Evolutionary conservation across 1,140 invertebrate species (phyloP).

Genomic region (Spodoptera litura): DNA sequence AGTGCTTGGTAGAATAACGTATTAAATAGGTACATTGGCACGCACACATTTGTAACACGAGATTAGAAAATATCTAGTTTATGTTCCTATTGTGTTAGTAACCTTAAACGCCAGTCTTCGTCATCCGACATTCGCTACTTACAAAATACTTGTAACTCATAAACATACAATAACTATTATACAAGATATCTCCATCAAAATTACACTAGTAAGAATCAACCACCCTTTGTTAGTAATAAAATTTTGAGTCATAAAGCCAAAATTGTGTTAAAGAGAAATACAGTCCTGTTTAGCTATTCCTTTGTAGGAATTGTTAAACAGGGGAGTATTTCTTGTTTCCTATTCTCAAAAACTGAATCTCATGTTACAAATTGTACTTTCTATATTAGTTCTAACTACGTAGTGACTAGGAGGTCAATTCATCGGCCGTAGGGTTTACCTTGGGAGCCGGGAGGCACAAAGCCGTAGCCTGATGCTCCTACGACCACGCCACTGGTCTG

Average conservation of each 20-base stretch:
- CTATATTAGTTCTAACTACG: constrained; percentile 72
- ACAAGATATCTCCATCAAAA: neutral
- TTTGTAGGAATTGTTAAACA: constrained; percentile 8
- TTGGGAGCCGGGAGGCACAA: constrained; percentile 89
- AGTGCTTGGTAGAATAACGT: constrained; percentile 48
- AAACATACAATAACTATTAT: constrained; percentile 10
- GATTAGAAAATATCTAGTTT: constrained; percentile 20
- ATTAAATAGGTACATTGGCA: constrained; percentile 42
- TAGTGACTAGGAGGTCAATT: constrained; percentile 59
- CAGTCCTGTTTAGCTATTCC: constrained; percentile 20
- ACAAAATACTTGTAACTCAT: neutral
- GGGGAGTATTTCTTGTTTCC: constrained; percentile 9
- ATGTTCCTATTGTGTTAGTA: constrained; percentile 2
- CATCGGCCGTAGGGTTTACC: constrained; percentile 83
- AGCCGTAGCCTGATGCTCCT: constrained; percentile 91
- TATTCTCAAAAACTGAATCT: neutral
- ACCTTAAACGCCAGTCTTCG: constrained; percentile 5
- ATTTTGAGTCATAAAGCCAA: neutral
- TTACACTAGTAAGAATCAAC: constrained; percentile 2
- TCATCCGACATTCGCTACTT: neutral
- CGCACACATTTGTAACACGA: constrained; percentile 42
- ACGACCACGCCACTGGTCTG: constrained; percentile 90
- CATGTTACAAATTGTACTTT: constrained; percentile 39
- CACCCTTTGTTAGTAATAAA: constrained; percentile 26
- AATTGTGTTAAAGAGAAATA: constrained; percentile 1